Evolutionary conservation across 1,140 invertebrate species (phyloP).

Genomic region (Drosophila gunungcola): DNA sequence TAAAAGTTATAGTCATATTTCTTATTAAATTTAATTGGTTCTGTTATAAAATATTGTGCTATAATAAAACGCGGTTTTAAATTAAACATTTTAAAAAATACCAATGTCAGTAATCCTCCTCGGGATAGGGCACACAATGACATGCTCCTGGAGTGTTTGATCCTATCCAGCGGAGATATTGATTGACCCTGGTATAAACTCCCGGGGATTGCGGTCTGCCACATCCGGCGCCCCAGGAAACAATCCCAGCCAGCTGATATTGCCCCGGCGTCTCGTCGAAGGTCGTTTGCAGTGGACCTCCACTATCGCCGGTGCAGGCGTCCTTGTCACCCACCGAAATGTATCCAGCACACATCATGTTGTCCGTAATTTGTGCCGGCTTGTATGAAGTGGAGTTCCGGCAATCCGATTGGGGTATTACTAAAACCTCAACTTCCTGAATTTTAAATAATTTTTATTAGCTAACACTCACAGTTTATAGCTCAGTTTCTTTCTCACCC

Average conservation of each 20-base stretch:
- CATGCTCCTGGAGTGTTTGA: constrained; percentile 88
- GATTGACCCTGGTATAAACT: constrained; percentile 90
- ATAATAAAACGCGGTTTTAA: too few relatives aligned
- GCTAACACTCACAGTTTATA: fast-evolving
- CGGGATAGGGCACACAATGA: constrained; percentile 41
- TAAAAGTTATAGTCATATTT: too few relatives aligned
- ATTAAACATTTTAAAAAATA: too few relatives aligned
- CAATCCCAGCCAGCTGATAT: constrained; percentile 85
- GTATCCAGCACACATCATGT: constrained; percentile 86
- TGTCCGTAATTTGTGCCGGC: constrained; percentile 62
- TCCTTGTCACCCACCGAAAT: constrained; percentile 85
- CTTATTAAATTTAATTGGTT: too few relatives aligned
- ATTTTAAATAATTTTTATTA: neutral
- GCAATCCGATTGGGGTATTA: constrained; percentile 66
- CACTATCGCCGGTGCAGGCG: constrained; percentile 88
- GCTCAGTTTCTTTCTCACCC: constrained; percentile 40
- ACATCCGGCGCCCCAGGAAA: constrained; percentile 89
- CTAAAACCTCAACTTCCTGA: constrained; percentile 86
- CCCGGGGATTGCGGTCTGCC: constrained; percentile 88
- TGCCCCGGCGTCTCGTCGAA: constrained; percentile 44
- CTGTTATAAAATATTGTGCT: too few relatives aligned
- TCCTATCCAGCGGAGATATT: constrained; percentile 89
- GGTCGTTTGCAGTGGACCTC: constrained; percentile 87
- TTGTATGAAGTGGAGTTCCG: constrained; percentile 54
- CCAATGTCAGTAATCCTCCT: constrained; percentile 33